These are phyloP conservation scores for Todiramphus saurophagus DNA, from an alignment of 2,113 vertebrate species.

Conservation along the genomic window DNA sequence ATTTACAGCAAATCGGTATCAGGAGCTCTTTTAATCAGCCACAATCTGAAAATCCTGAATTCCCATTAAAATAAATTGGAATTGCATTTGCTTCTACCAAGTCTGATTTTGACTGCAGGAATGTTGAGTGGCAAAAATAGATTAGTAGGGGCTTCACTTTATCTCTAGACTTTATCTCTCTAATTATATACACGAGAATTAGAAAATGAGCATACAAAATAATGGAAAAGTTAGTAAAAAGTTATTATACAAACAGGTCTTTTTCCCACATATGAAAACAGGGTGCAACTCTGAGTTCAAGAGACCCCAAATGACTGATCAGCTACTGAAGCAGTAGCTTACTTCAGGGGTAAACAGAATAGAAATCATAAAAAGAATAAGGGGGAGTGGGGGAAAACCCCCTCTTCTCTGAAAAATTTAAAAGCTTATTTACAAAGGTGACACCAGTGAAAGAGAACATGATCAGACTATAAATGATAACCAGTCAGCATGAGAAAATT, in stretches of 20 bases:
- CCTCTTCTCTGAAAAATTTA: background rate
- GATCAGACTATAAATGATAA: background rate
- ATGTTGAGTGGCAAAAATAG: background rate
- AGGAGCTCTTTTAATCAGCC: background rate
- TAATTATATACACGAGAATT: background rate
- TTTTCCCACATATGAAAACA: background rate
- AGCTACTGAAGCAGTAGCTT: background rate
- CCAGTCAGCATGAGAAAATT: background rate
- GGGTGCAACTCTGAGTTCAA: background rate
- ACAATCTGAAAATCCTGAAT: background rate
- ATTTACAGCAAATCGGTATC: background rate
- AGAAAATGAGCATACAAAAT: background rate
- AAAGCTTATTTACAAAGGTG: background rate
- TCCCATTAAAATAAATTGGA: constrained; percentile 27
- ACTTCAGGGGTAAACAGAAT: background rate
- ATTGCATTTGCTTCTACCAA: background rate
- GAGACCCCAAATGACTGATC: background rate
- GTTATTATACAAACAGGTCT: background rate
- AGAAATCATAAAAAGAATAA: background rate
- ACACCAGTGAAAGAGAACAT: background rate
- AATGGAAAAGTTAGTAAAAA: background rate
- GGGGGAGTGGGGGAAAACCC: accelerated
- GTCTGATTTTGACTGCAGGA: background rate
- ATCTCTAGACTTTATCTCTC: background rate
- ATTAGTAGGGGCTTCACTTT: background rate